Conservation (phyloP, 1,140 invertebrate genomes). For the Steinernema khuongi region DNA sequence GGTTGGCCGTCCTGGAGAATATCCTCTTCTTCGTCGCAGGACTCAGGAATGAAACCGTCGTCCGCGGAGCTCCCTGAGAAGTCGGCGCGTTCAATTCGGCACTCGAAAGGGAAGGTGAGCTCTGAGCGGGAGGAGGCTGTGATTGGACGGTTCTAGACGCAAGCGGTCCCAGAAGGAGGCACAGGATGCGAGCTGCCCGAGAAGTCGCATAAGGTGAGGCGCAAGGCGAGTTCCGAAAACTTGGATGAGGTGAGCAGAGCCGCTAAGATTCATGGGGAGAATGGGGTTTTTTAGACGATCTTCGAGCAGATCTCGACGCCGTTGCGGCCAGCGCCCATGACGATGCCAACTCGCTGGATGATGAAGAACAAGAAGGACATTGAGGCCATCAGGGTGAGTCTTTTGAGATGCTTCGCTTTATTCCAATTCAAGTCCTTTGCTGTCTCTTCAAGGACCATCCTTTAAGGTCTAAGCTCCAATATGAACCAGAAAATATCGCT, state of each 20-base stretch:
- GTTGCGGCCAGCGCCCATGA: not conserved
- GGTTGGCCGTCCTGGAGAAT: too few species aligned
- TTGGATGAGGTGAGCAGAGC: not conserved
- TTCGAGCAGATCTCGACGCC: not conserved
- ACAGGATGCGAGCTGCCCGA: not conserved
- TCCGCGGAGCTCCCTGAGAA: not conserved
- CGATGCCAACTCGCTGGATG: not conserved
- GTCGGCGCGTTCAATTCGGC: not conserved
- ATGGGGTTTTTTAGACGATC: not conserved
- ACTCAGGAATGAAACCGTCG: slow-evolving; percentile 3
- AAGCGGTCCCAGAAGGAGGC: not conserved
- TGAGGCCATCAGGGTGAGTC: not conserved
- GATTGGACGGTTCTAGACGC: not conserved
- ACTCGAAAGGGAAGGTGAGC: not conserved
- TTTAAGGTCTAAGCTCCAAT: too few species aligned
- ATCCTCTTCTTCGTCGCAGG: not conserved
- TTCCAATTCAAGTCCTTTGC: too few species aligned
- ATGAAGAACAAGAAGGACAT: slow-evolving; percentile 1
- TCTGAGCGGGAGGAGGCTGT: not conserved
- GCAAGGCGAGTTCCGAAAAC: too few species aligned
- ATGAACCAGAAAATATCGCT: too few species aligned
- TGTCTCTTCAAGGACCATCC: too few species aligned
- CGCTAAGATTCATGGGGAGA: not conserved
- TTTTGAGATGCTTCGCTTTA: not conserved
- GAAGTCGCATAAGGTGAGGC: not conserved